Conservation (phyloP, 2,888 invertebrate genomes). For the Drosophila nigritarsus region DNA sequence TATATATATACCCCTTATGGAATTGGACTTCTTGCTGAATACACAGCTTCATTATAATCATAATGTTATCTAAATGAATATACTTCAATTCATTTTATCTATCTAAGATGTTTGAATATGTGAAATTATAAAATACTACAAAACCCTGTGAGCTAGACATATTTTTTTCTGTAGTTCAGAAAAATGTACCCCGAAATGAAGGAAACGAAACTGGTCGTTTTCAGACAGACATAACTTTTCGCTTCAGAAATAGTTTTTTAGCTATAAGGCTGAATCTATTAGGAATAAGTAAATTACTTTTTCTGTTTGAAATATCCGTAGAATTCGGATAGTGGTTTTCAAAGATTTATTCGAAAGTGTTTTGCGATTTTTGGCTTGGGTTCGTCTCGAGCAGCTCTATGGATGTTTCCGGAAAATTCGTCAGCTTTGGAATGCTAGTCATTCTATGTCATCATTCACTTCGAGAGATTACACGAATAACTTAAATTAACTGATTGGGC, state of each 20-base stretch:
- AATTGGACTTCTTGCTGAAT: background rate
- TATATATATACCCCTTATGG: no score
- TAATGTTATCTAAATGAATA: background rate
- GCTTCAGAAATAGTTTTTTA: background rate
- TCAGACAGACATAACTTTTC: no score
- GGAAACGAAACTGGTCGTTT: no score
- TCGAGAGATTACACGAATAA: background rate
- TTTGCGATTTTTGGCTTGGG: background rate
- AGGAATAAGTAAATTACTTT: background rate
- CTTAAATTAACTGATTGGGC: background rate
- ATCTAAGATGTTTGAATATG: no score
- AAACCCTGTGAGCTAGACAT: no score
- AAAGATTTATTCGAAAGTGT: background rate
- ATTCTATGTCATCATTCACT: background rate
- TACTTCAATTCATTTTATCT: background rate
- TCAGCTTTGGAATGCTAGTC: background rate
- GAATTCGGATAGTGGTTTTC: background rate
- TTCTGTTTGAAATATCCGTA: rapidly evolving
- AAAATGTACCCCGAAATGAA: no score
- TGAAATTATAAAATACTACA: no score
- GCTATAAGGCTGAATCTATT: background rate
- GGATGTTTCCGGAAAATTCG: background rate
- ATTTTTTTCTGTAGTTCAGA: no score
- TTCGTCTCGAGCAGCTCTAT: background rate
- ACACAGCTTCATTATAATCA: background rate